Conservation (phyloP, 1,140 invertebrate genomes). For the Babylonia areolata region DNA sequence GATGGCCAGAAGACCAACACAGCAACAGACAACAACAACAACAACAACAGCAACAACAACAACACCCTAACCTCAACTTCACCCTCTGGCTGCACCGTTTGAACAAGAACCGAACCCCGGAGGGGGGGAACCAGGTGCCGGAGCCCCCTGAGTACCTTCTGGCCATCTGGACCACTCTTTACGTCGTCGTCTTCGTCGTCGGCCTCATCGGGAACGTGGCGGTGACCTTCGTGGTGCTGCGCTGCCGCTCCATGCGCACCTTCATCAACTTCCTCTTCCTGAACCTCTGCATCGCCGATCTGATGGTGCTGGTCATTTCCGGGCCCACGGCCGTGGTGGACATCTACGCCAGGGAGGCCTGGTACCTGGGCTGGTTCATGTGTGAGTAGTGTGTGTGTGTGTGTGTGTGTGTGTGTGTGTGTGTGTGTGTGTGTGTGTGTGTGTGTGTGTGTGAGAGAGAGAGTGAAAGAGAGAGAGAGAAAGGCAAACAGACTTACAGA, state of each 20-base stretch:
- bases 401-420: conserved; percentile 15
- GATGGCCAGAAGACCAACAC: no score
- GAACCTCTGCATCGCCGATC: conserved; percentile 84
- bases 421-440: conserved; percentile 1
- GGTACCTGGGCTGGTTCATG: conserved; percentile 87
- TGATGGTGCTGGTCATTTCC: conserved; percentile 89
- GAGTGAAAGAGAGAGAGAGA: background rate
- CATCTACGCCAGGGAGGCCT: conserved; percentile 84
- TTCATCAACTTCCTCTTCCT: conserved; percentile 90
- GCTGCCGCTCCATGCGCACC: conserved; percentile 82
- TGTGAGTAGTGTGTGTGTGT: conserved; percentile 80
- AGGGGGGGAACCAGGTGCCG: conserved; percentile 16
- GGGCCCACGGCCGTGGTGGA: conserved; percentile 90
- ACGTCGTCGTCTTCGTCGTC: conserved; percentile 58
- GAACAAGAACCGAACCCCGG: background rate
- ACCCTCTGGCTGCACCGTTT: conserved; percentile 11
- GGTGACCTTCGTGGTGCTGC: conserved; percentile 57
- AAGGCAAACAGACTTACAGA: background rate
- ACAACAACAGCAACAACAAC: no score
- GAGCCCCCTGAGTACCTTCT: conserved; percentile 87
- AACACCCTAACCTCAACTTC: background rate
- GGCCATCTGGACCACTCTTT: conserved; percentile 65
- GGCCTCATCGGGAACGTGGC: conserved; percentile 61
- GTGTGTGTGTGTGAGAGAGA: background rate
- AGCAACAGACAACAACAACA: no score